Evolutionary conservation across 2,888 invertebrate genomes (phyloP).

Genomic region (Eupithecia inturbata): DNA sequence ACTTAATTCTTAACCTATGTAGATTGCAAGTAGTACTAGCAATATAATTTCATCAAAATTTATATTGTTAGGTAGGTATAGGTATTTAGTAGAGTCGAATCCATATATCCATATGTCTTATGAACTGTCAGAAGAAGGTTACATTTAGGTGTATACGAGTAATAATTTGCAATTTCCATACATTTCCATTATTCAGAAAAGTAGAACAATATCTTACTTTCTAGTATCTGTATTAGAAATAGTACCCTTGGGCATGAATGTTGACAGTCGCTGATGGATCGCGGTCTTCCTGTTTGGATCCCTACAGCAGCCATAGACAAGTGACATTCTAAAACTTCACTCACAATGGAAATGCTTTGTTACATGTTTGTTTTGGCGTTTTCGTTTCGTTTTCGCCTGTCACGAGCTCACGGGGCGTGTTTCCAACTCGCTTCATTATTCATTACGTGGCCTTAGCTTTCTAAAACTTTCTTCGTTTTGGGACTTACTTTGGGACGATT

Average conservation of each 20-base stretch:
- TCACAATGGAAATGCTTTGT: not conserved
- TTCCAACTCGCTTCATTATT: slow-evolving; percentile 68
- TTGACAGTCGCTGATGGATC: slow-evolving; percentile 42
- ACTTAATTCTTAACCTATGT: not conserved
- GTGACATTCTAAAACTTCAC: not conserved
- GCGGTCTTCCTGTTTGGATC: slow-evolving; percentile 36
- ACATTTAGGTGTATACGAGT: not conserved
- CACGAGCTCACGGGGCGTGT: slow-evolving; percentile 38
- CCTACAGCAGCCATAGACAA: slow-evolving; percentile 18
- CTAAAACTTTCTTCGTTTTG: slow-evolving; percentile 46
- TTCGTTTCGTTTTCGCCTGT: slow-evolving; percentile 17
- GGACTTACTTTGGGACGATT: slow-evolving; percentile 36
- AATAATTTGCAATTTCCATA: not conserved
- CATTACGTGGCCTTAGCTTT: slow-evolving; percentile 63
- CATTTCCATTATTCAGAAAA: slow-evolving; percentile 15
- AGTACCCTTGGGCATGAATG: slow-evolving; percentile 31
- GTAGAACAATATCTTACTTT: slow-evolving; percentile 24
- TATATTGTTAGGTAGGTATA: no score
- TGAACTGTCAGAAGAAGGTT: not conserved
- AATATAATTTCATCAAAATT: not conserved
- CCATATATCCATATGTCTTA: not conserved
- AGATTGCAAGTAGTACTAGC: not conserved
- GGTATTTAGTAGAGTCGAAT: not conserved
- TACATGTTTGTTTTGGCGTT: not conserved
- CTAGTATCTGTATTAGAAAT: slow-evolving; percentile 35